These are phyloP conservation scores for Drosophila rufa DNA, from an alignment of 1,140 invertebrate species.

Conservation along the genomic window DNA sequence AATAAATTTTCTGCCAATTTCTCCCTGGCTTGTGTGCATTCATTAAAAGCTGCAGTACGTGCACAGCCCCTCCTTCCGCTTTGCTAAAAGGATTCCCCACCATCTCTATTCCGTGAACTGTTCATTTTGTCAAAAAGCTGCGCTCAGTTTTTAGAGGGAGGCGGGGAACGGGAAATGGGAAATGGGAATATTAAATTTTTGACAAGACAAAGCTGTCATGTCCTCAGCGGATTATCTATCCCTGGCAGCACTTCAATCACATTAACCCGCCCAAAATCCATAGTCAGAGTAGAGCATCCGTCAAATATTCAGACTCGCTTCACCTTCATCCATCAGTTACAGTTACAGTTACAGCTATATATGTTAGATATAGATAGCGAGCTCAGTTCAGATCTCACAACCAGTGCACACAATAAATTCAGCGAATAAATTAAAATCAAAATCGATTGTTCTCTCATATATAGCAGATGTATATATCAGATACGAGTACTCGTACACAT, in stretches of 20 bases:
- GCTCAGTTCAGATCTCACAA: constrained; percentile 20
- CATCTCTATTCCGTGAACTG: background rate
- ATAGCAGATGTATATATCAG: background rate
- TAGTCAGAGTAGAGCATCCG: constrained; percentile 24
- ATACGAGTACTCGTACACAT: constrained; percentile 3
- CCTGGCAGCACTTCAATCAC: constrained; percentile 42
- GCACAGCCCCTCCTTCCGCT: constrained; percentile 12
- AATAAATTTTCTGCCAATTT: constrained; percentile 83
- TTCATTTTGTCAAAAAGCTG: constrained; percentile 36
- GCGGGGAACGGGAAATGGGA: too few species aligned
- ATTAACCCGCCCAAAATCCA: constrained; percentile 37
- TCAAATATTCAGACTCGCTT: constrained; percentile 32
- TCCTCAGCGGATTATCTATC: constrained; percentile 30
- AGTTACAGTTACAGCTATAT: constrained; percentile 3
- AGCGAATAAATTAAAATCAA: constrained; percentile 48
- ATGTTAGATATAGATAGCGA: background rate
- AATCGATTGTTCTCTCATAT: constrained; percentile 38
- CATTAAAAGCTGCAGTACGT: constrained; percentile 63
- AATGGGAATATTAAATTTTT: constrained; percentile 26
- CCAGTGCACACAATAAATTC: constrained; percentile 51
- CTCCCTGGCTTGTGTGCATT: constrained; percentile 65
- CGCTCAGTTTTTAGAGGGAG: background rate
- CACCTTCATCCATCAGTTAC: constrained; percentile 6
- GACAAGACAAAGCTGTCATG: constrained; percentile 34
- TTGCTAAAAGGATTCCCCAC: constrained; percentile 15